Conservation (phyloP, 2,888 invertebrate genomes). For the Mesoligia furuncula region DNA sequence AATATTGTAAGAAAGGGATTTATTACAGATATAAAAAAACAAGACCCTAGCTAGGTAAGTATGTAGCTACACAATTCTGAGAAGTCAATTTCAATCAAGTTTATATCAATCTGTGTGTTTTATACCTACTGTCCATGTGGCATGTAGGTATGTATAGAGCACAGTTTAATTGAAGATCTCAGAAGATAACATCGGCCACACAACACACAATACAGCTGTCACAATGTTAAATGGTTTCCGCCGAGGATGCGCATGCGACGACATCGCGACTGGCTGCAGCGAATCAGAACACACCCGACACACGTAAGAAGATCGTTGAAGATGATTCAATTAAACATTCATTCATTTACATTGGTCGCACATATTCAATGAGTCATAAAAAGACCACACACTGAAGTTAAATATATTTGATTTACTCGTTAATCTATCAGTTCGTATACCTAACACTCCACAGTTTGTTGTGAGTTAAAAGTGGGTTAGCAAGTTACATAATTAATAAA, state of each 20-base stretch:
- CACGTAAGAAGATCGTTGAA: background rate
- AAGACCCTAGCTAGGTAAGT: background rate
- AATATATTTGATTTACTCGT: conserved; percentile 1
- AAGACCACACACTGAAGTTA: background rate
- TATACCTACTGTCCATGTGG: background rate
- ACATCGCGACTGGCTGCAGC: background rate
- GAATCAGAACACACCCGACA: conserved; percentile 6
- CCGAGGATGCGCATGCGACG: conserved; percentile 22
- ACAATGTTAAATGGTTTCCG: conserved; percentile 35
- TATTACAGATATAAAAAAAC: background rate
- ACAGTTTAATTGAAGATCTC: conserved; percentile 36
- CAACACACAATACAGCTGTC: conserved; percentile 35
- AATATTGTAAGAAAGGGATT: conserved; percentile 4
- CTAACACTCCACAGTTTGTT: background rate
- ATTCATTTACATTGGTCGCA: conserved; percentile 4
- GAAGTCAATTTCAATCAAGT: conserved; percentile 19
- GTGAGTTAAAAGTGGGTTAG: background rate
- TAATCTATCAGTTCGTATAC: background rate
- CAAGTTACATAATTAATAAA: background rate
- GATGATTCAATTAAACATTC: conserved; percentile 35
- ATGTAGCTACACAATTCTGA: background rate
- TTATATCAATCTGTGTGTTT: background rate
- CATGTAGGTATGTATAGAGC: background rate
- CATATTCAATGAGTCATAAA: conserved; percentile 10
- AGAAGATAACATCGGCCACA: conserved; percentile 37